These are phyloP conservation scores for Alcis repandata DNA, from an alignment of 2,888 invertebrate species.

Conservation along the genomic window DNA sequence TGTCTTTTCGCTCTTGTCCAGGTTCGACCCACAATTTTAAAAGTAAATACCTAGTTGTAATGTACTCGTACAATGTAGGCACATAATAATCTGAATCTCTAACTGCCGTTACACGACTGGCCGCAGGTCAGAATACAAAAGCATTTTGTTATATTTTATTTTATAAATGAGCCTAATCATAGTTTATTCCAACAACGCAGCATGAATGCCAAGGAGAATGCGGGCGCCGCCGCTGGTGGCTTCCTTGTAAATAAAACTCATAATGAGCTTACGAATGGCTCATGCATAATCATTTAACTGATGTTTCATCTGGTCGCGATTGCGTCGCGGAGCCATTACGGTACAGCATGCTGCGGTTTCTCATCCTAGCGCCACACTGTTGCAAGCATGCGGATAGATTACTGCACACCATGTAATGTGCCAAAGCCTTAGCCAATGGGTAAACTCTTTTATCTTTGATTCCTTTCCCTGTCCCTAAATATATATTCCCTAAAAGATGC, in stretches of 20 bases:
- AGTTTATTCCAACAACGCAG: constrained; percentile 21
- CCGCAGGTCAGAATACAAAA: neutral
- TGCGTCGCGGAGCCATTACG: constrained; percentile 44
- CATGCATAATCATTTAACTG: constrained; percentile 54
- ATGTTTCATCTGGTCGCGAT: constrained; percentile 60
- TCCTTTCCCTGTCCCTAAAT: too few relatives aligned
- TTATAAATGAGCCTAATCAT: neutral
- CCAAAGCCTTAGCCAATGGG: too few relatives aligned
- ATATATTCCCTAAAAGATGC: too few relatives aligned
- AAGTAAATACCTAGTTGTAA: too few relatives aligned
- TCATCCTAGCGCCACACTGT: neutral
- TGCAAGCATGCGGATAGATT: too few relatives aligned
- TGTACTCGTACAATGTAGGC: too few relatives aligned
- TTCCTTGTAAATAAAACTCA: constrained; percentile 55
- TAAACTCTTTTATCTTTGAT: too few relatives aligned
- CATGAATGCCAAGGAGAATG: constrained; percentile 41
- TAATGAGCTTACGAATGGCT: constrained; percentile 56
- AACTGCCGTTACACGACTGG: neutral
- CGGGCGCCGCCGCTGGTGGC: constrained; percentile 32
- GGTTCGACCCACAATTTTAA: too few relatives aligned
- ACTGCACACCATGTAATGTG: too few relatives aligned
- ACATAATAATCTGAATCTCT: too few relatives aligned
- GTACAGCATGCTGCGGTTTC: neutral
- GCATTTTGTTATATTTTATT: neutral
- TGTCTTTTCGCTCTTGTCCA: too few relatives aligned